phyloP scores from a whole-genome alignment of 2,888 invertebrate genomes.

The Tenthredo mesomela region DNA sequence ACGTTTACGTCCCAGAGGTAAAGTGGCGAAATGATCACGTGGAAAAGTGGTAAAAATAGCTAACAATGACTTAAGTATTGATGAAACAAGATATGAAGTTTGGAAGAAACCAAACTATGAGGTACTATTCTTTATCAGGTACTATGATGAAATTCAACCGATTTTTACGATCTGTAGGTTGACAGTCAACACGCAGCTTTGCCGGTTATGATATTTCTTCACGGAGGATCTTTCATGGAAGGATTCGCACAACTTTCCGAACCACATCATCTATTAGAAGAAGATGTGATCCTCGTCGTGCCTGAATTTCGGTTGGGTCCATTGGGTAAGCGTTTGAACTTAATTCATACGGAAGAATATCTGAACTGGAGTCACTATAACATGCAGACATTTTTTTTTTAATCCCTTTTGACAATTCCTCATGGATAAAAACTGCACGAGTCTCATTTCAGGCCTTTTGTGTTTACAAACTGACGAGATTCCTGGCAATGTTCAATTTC shows the following conservation, averaged over 20 bases:
- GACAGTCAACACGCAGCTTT: slow-evolving; percentile 22
- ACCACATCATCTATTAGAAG: slow-evolving; percentile 76
- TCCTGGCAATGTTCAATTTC: slow-evolving; percentile 80
- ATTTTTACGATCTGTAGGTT: background rate
- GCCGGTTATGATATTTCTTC: slow-evolving; percentile 78
- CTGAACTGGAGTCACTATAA: background rate
- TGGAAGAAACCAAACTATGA: background rate
- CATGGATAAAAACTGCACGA: background rate
- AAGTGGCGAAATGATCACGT: background rate
- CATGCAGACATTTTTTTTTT: background rate
- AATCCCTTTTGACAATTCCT: background rate
- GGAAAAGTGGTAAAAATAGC: background rate
- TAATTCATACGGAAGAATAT: background rate
- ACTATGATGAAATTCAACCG: background rate
- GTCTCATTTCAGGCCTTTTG: slow-evolving; percentile 77
- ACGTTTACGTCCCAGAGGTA: slow-evolving; percentile 70
- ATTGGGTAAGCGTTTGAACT: slow-evolving; percentile 71
- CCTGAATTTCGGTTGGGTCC: slow-evolving; percentile 79
- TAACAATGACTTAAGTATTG: background rate
- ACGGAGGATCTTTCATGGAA: slow-evolving; percentile 77
- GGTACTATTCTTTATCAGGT: background rate
- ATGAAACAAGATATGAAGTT: background rate
- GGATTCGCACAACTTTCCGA: slow-evolving; percentile 75
- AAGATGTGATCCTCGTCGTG: slow-evolving; percentile 79
- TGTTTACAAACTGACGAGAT: slow-evolving; percentile 78